Evolutionary conservation across 1,140 invertebrate species (phyloP).

Genomic region (Cardiocondyla obscurior): DNA sequence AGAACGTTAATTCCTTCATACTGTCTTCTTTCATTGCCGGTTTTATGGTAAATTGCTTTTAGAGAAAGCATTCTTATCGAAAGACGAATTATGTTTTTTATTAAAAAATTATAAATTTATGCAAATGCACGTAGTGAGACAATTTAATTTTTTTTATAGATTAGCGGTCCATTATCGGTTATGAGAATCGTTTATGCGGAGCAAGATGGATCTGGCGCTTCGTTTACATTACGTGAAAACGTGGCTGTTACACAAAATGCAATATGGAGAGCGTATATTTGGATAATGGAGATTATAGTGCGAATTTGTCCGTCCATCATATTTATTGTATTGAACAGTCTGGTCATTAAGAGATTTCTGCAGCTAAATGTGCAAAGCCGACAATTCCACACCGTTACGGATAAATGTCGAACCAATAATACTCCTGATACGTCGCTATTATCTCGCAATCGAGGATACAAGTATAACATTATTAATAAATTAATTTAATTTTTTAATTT

Average conservation of each 20-base stretch:
- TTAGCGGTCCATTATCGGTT: conserved; percentile 50
- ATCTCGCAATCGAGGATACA: conserved; percentile 62
- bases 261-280: conserved; percentile 59
- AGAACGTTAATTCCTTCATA: conserved; percentile 32
- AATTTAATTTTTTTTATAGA: conserved; percentile 1
- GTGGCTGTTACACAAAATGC: neutral
- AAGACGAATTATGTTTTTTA: neutral
- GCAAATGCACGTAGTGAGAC: too few species aligned
- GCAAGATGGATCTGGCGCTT: neutral
- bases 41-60: conserved; percentile 49
- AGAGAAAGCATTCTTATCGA: neutral
- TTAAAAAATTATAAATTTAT: too few species aligned
- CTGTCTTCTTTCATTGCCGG: conserved; percentile 60
- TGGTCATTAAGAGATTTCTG: conserved; percentile 57
- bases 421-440: conserved; percentile 48
- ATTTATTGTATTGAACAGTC: conserved; percentile 51
- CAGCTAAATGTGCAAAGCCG: conserved; percentile 53
- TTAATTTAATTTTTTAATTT: neutral
- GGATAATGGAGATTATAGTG: conserved; percentile 53
- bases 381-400: conserved; percentile 51
- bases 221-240: conserved; percentile 56
- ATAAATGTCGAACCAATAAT: conserved; percentile 54
- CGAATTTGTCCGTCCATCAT: conserved; percentile 53
- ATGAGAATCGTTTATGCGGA: conserved; percentile 58
- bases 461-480: conserved; percentile 27